Base-by-base conservation (phyloP, 92 coral and sea anemone genomes). In the Epizoanthus rinbou region DNA sequence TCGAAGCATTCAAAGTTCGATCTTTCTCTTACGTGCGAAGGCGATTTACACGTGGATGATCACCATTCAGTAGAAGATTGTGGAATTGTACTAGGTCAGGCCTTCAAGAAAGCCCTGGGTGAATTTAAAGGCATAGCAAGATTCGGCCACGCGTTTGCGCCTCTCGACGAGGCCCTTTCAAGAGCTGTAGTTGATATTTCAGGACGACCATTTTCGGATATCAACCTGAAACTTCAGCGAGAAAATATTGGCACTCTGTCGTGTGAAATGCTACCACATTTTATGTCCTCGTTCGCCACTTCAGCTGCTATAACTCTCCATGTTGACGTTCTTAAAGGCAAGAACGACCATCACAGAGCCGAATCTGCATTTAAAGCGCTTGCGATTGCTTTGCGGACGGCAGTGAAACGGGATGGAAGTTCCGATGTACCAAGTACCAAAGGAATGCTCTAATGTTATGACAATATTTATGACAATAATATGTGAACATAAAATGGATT, bases 41-140 rank as follows among this genome's bases (percentile, higher is more conserved):
- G 91, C 17, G 91, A 88, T 24, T 37, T 88, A 24, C 89, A 88
- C 57, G 82, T 88, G 57, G 91, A 88, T 64, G 91, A 85, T 43
- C 91, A 88, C 62, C 91, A 88, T 53, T 84, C 91, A 7, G 91
- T 88, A 0, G 91, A 88, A 74, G 91, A 88, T 60, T 80, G 88
- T 16, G 91, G 91, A 33, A 88, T 88, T 21, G 86, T 74, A 11
- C 82, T 88, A 6, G 91, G 91, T 11, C 89, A 88, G 69, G 91
- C 91, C 3, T 79, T 88, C 47, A 85, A 85, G 22, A 59, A 68
- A n/a, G 91, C 89, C n/a, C 83, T 88, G 33, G 91, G 89, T n/a
- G 89, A 88, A 56, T 24, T 71, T 3, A 72, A 74, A 52, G 91
- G 91, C 16, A 88, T 88, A 21, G 76, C 85, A 17, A 79, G 91